Evolutionary conservation across 2,797 vertebrate genomes (phyloP), one percentile per base, ranked within the genome.

Genomic region (Xiphophorus birchmanni): DNA sequence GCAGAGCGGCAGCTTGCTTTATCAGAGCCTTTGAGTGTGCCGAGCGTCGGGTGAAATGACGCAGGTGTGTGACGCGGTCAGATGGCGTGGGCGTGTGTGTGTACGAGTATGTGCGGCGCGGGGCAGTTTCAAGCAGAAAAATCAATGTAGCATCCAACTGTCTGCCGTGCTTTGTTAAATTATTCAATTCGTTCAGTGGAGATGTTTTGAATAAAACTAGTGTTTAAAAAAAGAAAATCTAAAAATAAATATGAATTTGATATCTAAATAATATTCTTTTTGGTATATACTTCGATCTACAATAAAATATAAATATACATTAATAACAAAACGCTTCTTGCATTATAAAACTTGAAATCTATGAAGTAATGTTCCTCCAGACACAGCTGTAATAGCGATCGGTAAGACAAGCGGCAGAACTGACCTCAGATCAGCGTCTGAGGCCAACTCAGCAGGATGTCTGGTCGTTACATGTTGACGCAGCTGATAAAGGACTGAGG

Each of bases 181-280:
- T 77, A 69, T 67, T 82, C 60, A 56, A 79, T 82, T 60, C 65
- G 48, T 69, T 88, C 82, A 79, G 47, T 47, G 76, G 78, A 50
- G 29, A 77, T 76, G 80, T 56, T 78, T 84, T 81, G 58, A 80
- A 92, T 77, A 78, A 21, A 85, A 81, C 80, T 91, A 87, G 76
- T 75, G 79, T n/a, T 83, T 13, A 17, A 63, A 63, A 32, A 63
- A 15, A 17, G 23, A 90, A 84, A 92, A 91, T 93, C 90, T 85
- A 90, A 96, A 95, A 95, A 95, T 95, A 96, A 95, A 94, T 92
- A 95, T 80, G 74, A 86, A 91, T 92, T 82, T 95, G 87, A 83
- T 89, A 89, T 86, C 85, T 93, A 90, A 91, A 93, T 88, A 86
- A 91, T 92, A 89, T 92, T 89, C 83, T 89, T 63, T 89, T 95